phyloP scores from a whole-genome alignment of 2,113 vertebrate species.

The Meriones unguiculatus region DNA sequence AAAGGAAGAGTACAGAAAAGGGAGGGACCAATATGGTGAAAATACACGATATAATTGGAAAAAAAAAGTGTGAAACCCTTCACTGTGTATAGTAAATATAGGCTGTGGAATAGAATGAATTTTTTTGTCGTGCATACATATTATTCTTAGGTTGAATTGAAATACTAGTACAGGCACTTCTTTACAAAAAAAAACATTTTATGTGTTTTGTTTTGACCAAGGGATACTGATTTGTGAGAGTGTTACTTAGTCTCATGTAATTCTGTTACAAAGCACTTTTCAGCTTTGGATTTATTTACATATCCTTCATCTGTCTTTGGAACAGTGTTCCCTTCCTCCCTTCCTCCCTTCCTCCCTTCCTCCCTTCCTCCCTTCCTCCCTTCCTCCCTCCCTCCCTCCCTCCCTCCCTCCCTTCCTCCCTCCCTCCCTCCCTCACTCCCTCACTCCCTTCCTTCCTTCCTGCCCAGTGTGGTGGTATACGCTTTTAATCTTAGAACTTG shows the following conservation, averaged over 20 bases:
- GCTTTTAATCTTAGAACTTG: neutral
- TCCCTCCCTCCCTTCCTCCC: too few species aligned
- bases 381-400: too few species aligned
- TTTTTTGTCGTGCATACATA: neutral
- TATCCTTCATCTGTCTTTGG: conserved; percentile 31
- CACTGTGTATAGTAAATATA: neutral
- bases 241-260: conserved; percentile 21
- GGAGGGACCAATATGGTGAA: neutral
- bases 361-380: too few species aligned
- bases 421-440: too few species aligned
- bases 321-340: neutral
- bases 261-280: conserved; percentile 34
- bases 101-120: neutral
- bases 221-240: conserved; percentile 23
- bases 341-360: too few species aligned
- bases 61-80: neutral
- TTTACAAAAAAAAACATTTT: conserved; percentile 7
- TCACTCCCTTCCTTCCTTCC: too few species aligned
- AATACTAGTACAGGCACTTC: conserved; percentile 11
- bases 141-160: neutral
- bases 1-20: neutral
- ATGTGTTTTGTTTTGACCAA: neutral
- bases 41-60: neutral
- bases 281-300: conserved; percentile 18
- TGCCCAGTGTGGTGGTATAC: neutral